Conservation (phyloP, 2,797 vertebrate genomes). For the Catharus ustulatus region DNA sequence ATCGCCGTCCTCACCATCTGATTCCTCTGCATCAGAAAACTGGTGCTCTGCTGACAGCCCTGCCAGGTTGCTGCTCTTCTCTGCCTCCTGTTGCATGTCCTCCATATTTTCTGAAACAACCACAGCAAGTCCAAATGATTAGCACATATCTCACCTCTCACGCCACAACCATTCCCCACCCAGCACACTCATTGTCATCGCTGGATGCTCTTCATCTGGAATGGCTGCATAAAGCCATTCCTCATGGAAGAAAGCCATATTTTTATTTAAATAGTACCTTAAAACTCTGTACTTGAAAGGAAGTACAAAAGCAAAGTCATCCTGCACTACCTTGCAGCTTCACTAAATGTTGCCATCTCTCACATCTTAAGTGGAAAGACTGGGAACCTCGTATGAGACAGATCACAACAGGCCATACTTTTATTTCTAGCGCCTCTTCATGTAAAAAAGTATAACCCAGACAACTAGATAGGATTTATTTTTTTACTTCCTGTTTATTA, state of each 20-base stretch:
- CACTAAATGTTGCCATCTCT: background rate
- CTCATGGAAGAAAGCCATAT: background rate
- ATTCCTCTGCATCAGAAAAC: constrained; percentile 96
- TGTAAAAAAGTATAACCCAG: background rate
- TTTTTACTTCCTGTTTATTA: constrained; percentile 40
- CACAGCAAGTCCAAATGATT: background rate
- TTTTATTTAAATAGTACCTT: background rate
- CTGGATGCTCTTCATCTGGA: background rate
- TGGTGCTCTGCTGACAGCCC: constrained; percentile 87
- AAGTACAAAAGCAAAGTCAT: background rate
- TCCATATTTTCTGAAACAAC: constrained; percentile 83
- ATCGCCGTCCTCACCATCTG: constrained; percentile 91
- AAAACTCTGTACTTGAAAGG: background rate
- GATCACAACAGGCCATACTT: background rate
- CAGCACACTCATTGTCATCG: rapidly evolving
- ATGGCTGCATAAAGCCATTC: background rate
- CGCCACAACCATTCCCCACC: background rate
- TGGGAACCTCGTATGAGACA: background rate
- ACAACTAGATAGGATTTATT: background rate
- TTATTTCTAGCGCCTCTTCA: background rate
- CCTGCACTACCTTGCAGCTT: background rate
- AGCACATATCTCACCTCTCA: background rate
- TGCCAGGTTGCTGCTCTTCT: constrained; percentile 80
- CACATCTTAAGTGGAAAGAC: background rate
- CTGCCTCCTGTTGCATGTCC: constrained; percentile 84